phyloP scores from a whole-genome alignment of 1,140 invertebrate genomes.

The Drosophila mojavensis region DNA sequence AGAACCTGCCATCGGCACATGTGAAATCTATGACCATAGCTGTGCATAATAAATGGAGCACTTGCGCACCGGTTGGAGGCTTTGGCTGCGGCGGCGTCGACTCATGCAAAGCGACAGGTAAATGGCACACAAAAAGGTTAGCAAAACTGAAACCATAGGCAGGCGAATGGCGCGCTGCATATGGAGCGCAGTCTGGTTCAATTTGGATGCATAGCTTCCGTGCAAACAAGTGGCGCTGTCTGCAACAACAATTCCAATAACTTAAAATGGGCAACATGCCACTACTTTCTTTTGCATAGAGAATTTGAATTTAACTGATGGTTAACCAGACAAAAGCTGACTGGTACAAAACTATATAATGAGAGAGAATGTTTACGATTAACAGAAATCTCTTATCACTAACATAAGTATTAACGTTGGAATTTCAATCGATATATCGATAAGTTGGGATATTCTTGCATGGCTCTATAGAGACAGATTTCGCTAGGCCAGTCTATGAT shows the following conservation, averaged over 20 bases:
- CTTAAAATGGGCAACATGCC: constrained; percentile 14
- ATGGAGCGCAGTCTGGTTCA: constrained; percentile 27
- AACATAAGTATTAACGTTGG: neutral
- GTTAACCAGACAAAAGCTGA: constrained; percentile 20
- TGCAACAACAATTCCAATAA: constrained; percentile 21
- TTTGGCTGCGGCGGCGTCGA: constrained; percentile 30
- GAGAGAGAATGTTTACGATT: constrained; percentile 3
- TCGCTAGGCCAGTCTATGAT: neutral
- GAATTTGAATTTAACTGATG: constrained; percentile 28
- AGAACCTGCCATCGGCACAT: constrained; percentile 71
- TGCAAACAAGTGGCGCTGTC: constrained; percentile 63
- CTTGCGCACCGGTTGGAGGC: constrained; percentile 29
- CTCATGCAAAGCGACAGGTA: constrained; percentile 61
- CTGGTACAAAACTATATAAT: constrained; percentile 10
- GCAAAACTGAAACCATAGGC: constrained; percentile 29
- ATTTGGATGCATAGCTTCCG: constrained; percentile 19
- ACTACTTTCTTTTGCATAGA: constrained; percentile 13
- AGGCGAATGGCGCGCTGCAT: constrained; percentile 48
- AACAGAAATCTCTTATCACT: neutral
- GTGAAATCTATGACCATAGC: constrained; percentile 70
- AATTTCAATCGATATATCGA: neutral
- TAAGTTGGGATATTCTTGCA: neutral
- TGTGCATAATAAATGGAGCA: constrained; percentile 78
- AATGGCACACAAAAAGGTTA: constrained; percentile 46
- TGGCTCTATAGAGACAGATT: neutral